Percentiles rank a stretch among this genome's conserved stretches.
Evolutionary conservation across 2,797 vertebrate genomes (phyloP).

Genomic region (Alcedo quadribrachys): DNA sequence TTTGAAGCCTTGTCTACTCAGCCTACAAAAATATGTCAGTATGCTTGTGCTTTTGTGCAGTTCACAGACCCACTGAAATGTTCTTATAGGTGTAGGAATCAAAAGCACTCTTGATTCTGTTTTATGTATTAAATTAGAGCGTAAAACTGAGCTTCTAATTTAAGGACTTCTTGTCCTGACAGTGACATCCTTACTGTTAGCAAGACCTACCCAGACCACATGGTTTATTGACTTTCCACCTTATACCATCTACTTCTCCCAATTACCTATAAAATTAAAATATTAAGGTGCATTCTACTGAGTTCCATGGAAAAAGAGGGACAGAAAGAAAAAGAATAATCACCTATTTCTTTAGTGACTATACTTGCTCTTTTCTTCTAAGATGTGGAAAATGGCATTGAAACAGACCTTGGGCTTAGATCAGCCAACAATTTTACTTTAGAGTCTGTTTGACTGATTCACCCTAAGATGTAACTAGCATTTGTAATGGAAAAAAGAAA

Average conservation of each 20-base stretch:
- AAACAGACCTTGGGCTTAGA: neutral
- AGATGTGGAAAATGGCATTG: neutral
- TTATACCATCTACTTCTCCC: neutral
- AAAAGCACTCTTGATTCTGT: neutral
- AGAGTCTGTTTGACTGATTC: neutral
- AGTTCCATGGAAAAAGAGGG: neutral
- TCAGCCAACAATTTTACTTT: neutral
- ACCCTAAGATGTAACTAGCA: neutral
- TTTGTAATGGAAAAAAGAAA: constrained; percentile 5
- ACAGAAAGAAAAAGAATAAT: neutral
- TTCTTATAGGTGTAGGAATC: neutral
- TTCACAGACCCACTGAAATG: neutral
- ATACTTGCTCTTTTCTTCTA: neutral
- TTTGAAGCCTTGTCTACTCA: neutral
- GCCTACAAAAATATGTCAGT: neutral
- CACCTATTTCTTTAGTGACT: neutral
- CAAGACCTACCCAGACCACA: neutral
- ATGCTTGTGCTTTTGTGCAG: neutral
- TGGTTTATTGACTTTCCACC: neutral
- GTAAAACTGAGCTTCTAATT: neutral
- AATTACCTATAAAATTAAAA: constrained; percentile 13
- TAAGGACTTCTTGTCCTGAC: neutral
- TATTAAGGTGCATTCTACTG: neutral
- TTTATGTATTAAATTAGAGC: neutral
- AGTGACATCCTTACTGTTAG: neutral